Evolutionary conservation across 2,888 invertebrate species (phyloP).

Genomic region (Gerris lacustris): DNA sequence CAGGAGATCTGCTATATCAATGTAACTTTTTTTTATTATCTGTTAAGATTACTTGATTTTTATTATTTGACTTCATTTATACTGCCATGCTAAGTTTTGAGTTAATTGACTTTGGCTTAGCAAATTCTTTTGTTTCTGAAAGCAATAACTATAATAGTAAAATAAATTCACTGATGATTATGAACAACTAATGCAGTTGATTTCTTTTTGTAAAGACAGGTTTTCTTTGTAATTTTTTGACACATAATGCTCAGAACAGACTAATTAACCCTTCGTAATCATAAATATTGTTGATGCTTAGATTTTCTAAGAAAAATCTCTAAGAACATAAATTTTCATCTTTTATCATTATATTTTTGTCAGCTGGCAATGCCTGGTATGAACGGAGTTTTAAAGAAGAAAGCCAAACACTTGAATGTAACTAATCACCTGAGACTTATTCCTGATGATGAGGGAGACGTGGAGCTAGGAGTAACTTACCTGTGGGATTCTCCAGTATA

Average conservation of each 20-base stretch:
- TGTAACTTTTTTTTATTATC: slow-evolving; percentile 29
- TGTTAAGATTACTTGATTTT: neutral
- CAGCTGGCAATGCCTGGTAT: slow-evolving; percentile 37
- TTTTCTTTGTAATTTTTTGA: too few species aligned
- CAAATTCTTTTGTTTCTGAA: too few species aligned
- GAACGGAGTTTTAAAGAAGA: slow-evolving; percentile 34
- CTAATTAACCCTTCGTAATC: too few species aligned
- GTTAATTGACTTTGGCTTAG: too few species aligned
- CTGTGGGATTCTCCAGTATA: slow-evolving; percentile 58
- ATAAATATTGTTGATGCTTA: too few species aligned
- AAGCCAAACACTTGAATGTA: slow-evolving; percentile 42
- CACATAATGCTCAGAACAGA: too few species aligned
- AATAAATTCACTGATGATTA: too few species aligned
- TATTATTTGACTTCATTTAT: slow-evolving; percentile 4
- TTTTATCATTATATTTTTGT: neutral
- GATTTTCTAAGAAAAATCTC: too few species aligned
- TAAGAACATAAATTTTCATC: too few species aligned
- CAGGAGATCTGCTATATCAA: slow-evolving; percentile 37
- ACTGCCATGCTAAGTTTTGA: neutral
- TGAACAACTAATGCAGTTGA: too few species aligned
- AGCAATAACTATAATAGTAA: too few species aligned
- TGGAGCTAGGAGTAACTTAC: slow-evolving; percentile 42
- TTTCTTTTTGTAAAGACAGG: too few species aligned
- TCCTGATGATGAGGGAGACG: slow-evolving; percentile 46
- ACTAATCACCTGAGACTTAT: slow-evolving; percentile 51